These are phyloP conservation scores for Belonocnema kinseyi DNA, from an alignment of 1,140 invertebrate species.

Conservation along the genomic window DNA sequence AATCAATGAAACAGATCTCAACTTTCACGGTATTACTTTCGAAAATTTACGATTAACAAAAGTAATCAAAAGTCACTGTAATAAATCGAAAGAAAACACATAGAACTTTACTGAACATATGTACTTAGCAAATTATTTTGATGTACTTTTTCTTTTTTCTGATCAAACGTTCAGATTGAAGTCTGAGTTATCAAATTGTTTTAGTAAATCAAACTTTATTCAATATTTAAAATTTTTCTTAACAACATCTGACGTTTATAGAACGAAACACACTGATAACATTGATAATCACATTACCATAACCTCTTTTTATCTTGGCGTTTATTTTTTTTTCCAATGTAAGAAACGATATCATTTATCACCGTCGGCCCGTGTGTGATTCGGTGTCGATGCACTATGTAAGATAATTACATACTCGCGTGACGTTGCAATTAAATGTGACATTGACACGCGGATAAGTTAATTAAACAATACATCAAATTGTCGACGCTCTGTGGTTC, in stretches of 20 bases:
- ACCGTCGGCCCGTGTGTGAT: neutral
- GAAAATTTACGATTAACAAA: neutral
- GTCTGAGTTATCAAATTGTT: no score
- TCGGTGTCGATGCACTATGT: constrained; percentile 17
- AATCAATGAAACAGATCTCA: neutral
- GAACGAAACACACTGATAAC: neutral
- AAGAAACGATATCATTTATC: constrained; percentile 18
- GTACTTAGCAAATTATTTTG: no score
- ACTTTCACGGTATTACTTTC: neutral
- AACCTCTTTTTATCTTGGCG: neutral
- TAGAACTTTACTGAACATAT: no score
- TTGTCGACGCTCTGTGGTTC: neutral
- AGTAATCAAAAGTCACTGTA: neutral
- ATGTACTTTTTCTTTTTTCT: no score
- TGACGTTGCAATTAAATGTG: constrained; percentile 21
- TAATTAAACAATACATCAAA: constrained; percentile 24
- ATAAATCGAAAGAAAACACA: no score
- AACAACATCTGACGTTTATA: neutral
- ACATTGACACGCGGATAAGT: constrained; percentile 29
- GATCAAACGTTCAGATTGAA: no score
- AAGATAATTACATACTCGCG: constrained; percentile 19
- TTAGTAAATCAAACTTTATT: no score
- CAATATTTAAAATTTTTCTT: neutral
- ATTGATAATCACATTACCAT: constrained; percentile 15
- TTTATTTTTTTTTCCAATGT: neutral